Percentiles rank a stretch among this genome's conserved stretches.
phyloP scores from a whole-genome alignment of 2,797 vertebrate species.

The Sebastes baramenuke region DNA sequence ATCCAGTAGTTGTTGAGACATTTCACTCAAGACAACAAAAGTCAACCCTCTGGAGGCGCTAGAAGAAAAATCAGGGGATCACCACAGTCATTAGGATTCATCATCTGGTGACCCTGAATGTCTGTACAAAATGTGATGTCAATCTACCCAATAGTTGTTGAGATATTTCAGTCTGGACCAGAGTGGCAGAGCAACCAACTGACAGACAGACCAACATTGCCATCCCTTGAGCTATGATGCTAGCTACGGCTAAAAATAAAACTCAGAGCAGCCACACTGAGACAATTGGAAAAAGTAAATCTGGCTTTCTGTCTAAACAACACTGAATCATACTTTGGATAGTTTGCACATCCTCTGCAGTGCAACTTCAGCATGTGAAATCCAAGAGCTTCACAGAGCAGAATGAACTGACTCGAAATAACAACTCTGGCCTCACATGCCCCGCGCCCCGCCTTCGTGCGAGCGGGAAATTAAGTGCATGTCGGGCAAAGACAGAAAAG shows the following conservation, averaged over 20 bases:
- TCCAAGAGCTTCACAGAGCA: background rate
- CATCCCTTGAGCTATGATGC: background rate
- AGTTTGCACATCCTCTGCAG: background rate
- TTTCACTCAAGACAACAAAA: background rate
- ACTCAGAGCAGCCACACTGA: background rate
- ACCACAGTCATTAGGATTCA: background rate
- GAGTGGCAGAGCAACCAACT: background rate
- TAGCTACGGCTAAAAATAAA: background rate
- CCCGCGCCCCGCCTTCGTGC: background rate
- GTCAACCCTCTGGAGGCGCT: too few relatives aligned
- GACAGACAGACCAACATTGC: background rate
- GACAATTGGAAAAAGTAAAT: background rate
- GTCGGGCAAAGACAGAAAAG: slow-evolving; percentile 49
- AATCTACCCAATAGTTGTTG: background rate
- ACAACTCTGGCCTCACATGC: slow-evolving; percentile 32
- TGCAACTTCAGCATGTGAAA: background rate
- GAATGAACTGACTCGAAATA: slow-evolving; percentile 6
- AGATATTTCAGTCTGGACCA: background rate
- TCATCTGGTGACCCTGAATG: background rate
- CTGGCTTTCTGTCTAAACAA: background rate
- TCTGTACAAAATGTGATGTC: background rate
- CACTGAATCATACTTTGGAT: background rate
- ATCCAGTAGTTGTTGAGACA: background rate
- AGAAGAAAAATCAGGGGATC: background rate
- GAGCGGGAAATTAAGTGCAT: slow-evolving; percentile 34